Conservation (phyloP, 2,113 vertebrate genomes). For the Noctilio leporinus region DNA sequence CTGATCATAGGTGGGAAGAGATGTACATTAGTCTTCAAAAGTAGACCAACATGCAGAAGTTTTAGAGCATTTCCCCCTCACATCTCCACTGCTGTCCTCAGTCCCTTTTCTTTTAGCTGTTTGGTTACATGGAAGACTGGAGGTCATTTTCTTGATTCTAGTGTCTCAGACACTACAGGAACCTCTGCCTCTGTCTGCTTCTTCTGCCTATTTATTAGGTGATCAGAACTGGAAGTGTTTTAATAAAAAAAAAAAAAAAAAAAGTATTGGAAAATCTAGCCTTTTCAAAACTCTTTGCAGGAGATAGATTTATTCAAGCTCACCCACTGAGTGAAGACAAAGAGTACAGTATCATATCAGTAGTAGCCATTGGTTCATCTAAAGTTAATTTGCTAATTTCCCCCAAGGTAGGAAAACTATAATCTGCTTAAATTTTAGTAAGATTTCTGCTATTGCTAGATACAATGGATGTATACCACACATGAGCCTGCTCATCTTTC, state of each 20-base stretch:
- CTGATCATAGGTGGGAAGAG: background rate
- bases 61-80: background rate
- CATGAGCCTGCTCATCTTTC: background rate
- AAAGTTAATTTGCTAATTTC: background rate
- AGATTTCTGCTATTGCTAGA: background rate
- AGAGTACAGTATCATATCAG: background rate
- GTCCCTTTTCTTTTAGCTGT: background rate
- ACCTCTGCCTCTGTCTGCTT: background rate
- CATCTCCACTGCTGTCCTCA: background rate
- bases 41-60: background rate
- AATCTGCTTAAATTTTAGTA: background rate
- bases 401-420: background rate
- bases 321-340: background rate
- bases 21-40: background rate
- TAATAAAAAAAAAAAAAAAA: background rate
- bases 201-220: background rate
- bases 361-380: background rate
- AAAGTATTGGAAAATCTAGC: background rate
- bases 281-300: background rate
- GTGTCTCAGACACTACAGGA: background rate
- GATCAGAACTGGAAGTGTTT: background rate
- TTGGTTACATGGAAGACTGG: background rate
- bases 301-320: background rate
- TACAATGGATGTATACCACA: background rate
- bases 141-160: background rate